These are phyloP conservation scores for Phthorimaea operculella DNA, from an alignment of 1,140 invertebrate genomes.

Conservation along the genomic window DNA sequence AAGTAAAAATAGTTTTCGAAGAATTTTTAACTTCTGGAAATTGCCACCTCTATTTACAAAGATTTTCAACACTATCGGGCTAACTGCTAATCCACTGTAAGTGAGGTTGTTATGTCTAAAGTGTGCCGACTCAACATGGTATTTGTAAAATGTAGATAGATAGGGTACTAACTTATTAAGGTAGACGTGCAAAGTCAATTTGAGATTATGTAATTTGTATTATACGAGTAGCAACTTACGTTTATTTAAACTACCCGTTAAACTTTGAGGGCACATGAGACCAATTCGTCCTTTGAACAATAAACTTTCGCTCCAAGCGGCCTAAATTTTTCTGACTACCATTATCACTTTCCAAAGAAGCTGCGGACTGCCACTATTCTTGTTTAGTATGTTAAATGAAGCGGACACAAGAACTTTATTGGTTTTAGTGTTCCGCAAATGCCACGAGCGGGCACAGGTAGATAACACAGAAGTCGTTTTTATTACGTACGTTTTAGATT, in stretches of 20 bases:
- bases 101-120: conserved; percentile 19
- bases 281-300: conserved; percentile 55
- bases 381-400: conserved; percentile 29
- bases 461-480: conserved; percentile 58
- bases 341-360: conserved; percentile 45
- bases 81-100: conserved; percentile 23
- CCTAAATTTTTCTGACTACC: conserved; percentile 41
- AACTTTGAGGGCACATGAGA: conserved; percentile 40
- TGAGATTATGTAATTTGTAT: conserved; percentile 40
- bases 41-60: conserved; percentile 29
- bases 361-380: conserved; percentile 51
- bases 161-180: conserved; percentile 40
- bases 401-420: conserved; percentile 61
- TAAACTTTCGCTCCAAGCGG: conserved; percentile 43
- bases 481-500: conserved; percentile 65
- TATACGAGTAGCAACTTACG: conserved; percentile 24
- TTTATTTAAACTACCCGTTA: conserved; percentile 21
- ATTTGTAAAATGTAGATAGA: conserved; percentile 51
- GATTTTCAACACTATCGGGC: conserved; percentile 26
- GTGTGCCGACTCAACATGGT: conserved; percentile 31
- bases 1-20: conserved; percentile 36
- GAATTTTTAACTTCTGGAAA: conserved; percentile 31
- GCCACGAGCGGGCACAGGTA: conserved; percentile 44
- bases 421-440: conserved; percentile 56
- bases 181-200: conserved; percentile 51